Percentiles rank a stretch among this genome's conserved stretches.
Conservation (phyloP, 2,797 vertebrate species). For the Phrynocephalus guinanensis region DNA sequence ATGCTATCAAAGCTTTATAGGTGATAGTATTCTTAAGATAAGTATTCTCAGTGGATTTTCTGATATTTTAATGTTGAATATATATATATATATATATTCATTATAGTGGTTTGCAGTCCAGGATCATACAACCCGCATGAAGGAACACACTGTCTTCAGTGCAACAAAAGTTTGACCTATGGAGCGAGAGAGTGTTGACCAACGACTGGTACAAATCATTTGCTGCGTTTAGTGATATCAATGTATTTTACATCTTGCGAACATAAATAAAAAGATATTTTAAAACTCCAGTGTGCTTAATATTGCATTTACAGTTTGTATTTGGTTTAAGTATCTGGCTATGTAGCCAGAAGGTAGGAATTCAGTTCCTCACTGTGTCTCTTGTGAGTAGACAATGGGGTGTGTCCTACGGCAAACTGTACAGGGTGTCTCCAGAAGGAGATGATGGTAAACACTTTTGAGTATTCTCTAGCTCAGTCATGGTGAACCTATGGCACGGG, state of each 20-base stretch:
- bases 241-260: background rate
- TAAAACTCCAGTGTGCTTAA: constrained; percentile 57
- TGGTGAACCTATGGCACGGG: too few relatives aligned
- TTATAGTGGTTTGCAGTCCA: constrained; percentile 69
- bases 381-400: too few relatives aligned
- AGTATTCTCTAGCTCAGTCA: too few relatives aligned
- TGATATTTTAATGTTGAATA: background rate
- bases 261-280: constrained; percentile 56
- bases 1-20: too few relatives aligned
- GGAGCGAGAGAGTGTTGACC: constrained; percentile 51
- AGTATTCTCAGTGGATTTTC: background rate
- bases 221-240: constrained; percentile 15
- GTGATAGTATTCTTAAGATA: too few relatives aligned
- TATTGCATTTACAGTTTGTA: background rate
- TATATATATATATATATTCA: background rate
- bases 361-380: too few relatives aligned
- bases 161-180: constrained; percentile 56
- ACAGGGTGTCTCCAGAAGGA: background rate
- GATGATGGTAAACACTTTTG: too few relatives aligned
- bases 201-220: constrained; percentile 24
- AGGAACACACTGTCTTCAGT: constrained; percentile 61
- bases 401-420: too few relatives aligned
- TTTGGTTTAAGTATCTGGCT: too few relatives aligned
- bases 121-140: constrained; percentile 70
- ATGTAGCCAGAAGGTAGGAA: too few relatives aligned